Evolutionary conservation across 2,888 invertebrate species (phyloP).

Genomic region (Ischnus inquisitorius): DNA sequence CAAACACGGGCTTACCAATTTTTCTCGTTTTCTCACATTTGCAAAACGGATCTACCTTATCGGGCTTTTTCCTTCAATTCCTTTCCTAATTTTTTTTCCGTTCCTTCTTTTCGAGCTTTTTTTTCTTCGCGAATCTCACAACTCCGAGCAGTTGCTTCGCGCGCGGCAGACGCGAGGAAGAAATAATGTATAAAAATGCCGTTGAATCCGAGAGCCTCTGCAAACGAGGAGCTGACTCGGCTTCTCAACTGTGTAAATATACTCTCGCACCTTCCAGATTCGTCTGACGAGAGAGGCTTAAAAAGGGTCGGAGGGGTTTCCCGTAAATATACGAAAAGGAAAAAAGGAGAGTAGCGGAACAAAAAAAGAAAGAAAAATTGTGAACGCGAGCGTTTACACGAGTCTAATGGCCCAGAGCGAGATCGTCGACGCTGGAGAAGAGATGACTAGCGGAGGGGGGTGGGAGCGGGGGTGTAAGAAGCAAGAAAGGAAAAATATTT

Average conservation of each 20-base stretch:
- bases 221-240: constrained; percentile 27
- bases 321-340: constrained; percentile 21
- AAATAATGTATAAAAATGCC: constrained; percentile 42
- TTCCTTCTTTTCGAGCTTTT: constrained; percentile 53
- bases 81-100: constrained; percentile 3
- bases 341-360: constrained; percentile 23
- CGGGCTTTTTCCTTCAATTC: constrained; percentile 42
- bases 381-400: constrained; percentile 61
- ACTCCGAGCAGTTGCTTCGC: constrained; percentile 24
- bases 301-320: constrained; percentile 51
- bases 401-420: constrained; percentile 65
- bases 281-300: constrained; percentile 47
- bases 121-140: constrained; percentile 5
- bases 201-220: constrained; percentile 9
- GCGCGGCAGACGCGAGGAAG: constrained; percentile 17
- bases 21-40: not conserved
- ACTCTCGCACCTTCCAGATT: constrained; percentile 56
- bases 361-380: constrained; percentile 41
- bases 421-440: constrained; percentile 38
- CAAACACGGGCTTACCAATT: constrained; percentile 8
- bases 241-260: constrained; percentile 58
- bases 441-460: constrained; percentile 18
- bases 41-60: constrained; percentile 31
- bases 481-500: constrained; percentile 56
- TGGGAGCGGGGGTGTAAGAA: not conserved